phyloP scores from a whole-genome alignment of 1,140 invertebrate genomes.

The Dermatophagoides farinae region DNA sequence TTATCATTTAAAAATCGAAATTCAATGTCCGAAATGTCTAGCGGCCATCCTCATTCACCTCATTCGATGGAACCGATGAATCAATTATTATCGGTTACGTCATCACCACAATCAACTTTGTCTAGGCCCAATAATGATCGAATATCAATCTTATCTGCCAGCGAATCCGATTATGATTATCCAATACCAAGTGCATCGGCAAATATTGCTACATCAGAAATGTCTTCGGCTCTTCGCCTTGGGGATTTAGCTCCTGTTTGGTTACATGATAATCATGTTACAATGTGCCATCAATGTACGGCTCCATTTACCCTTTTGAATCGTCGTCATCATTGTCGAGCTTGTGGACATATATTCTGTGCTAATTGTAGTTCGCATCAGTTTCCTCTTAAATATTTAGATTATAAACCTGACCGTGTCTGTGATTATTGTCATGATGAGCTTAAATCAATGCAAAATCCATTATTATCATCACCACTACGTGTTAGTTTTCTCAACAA shows the following conservation, averaged over 20 bases:
- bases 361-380: constrained; percentile 44
- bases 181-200: neutral
- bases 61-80: neutral
- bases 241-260: constrained; percentile 37
- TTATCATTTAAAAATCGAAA: constrained; percentile 27
- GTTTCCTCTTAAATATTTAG: constrained; percentile 41
- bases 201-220: neutral
- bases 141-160: no score
- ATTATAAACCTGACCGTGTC: constrained; percentile 33
- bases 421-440: constrained; percentile 37
- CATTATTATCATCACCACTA: neutral
- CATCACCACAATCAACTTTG: neutral
- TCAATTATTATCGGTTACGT: neutral
- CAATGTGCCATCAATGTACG: constrained; percentile 51
- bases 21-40: neutral
- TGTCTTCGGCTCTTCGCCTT: constrained; percentile 1
- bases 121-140: neutral
- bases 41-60: neutral
- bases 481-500: neutral
- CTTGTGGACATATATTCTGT: constrained; percentile 52
- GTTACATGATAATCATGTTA: constrained; percentile 43
- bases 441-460: constrained; percentile 21
- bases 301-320: constrained; percentile 46
- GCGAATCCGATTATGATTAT: neutral
- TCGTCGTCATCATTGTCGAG: constrained; percentile 49